phyloP scores from a whole-genome alignment of 2,888 invertebrate species.

The Noctuana brunneofusca region DNA sequence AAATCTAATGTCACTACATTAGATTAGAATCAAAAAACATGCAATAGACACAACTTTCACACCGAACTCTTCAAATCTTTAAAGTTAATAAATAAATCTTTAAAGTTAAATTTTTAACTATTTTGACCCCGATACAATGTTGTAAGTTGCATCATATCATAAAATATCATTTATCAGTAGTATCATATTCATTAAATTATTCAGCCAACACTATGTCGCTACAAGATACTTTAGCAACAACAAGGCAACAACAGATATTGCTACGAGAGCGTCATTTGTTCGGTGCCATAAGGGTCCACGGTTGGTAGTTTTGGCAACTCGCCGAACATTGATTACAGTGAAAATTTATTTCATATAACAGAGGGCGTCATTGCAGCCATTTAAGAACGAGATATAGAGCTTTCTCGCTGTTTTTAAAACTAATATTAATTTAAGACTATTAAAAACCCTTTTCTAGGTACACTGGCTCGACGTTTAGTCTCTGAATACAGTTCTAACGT shows the following conservation, averaged over 20 bases:
- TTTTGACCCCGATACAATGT: no score
- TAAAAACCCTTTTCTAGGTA: conserved; percentile 48
- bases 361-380: not conserved
- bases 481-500: conserved; percentile 57
- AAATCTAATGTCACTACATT: no score
- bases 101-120: no score
- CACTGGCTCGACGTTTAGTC: conserved; percentile 62
- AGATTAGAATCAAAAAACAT: no score
- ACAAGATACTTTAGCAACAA: not conserved
- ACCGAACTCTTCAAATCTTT: no score
- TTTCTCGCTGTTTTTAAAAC: not conserved
- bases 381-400: not conserved
- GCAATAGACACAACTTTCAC: no score
- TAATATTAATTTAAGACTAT: not conserved
- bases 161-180: no score
- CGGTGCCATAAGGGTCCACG: not conserved
- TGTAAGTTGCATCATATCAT: no score
- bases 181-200: not conserved
- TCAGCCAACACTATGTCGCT: not conserved
- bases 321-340: conserved; percentile 37
- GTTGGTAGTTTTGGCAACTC: conserved; percentile 36
- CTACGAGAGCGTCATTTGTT: conserved; percentile 13
- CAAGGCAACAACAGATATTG: conserved; percentile 12
- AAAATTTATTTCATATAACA: conserved; percentile 11
- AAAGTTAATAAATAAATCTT: no score